Base-by-base conservation (phyloP, 2,797 vertebrate species). In the Acanthopagrus latus region DNA sequence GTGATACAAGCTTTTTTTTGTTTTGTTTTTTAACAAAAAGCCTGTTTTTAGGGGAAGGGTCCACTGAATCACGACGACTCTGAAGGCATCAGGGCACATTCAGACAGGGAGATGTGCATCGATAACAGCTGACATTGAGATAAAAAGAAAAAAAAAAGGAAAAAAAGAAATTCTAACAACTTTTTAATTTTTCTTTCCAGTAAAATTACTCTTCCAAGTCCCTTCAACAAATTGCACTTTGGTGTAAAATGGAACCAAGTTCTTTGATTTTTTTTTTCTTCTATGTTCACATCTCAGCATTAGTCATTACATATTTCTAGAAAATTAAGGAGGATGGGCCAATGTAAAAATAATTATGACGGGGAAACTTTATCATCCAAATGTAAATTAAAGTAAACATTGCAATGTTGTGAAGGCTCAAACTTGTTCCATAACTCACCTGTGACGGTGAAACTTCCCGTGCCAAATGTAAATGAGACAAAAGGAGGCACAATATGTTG, bases 181-280 rank as follows among this genome's bases (percentile, higher is more conserved):
- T 72, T 81, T 82, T 60, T 63, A 74, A 85, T 86, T 81, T 78
- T 73, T 80, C 71, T 74, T 83, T 82, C 77, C 77, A 50, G 23
- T 79, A 81, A 91, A 83, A 84, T 88, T 74, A 81, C 84, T 81
- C 64, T 82, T 91, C 76, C 80, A 76, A 90, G 82, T 94, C 91
- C 93, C 91, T 94, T 95, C 90, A 89, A 89, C 92, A 93, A 96
- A 96, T 96, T 96, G 95, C 95, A 96, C 95, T 96, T 96, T 95
- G 95, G 95, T 96, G 95, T 95, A 94, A 93, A 95, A 94, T 83
- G 82, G 90, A 93, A 91, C 92, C 89, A 80, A 90, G 91, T 91
- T 93, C 87, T 91, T 93, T 82, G 81, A 86, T 84, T 89, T 80
- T 83, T 83, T 81, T 76, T 82, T 83, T 69, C 38, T 77, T 75